Percentiles rank a stretch among this genome's conserved stretches.
Evolutionary conservation across 1,140 invertebrate genomes (phyloP).

Genomic region (Scaptomyza hsui): DNA sequence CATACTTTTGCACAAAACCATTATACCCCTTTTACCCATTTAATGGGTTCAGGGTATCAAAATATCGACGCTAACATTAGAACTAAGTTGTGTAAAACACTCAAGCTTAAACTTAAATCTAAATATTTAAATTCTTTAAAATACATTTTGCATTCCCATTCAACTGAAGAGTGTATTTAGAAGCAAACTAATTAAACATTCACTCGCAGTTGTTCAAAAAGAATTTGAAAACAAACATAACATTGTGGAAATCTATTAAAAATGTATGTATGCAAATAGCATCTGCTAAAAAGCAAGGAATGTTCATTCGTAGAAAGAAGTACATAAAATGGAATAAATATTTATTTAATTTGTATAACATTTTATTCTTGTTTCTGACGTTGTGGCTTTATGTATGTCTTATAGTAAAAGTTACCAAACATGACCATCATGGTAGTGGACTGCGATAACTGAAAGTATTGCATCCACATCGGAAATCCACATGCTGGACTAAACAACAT

Average conservation of each 20-base stretch:
- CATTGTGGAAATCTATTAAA: too few relatives aligned
- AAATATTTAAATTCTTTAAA: not conserved
- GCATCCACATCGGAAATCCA: slow-evolving; percentile 86
- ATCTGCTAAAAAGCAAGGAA: too few relatives aligned
- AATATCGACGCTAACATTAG: too few relatives aligned
- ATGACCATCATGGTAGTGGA: slow-evolving; percentile 87
- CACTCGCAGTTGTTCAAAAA: not conserved
- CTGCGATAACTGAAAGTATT: slow-evolving; percentile 84
- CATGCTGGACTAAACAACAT: slow-evolving; percentile 87
- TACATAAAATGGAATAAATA: too few relatives aligned
- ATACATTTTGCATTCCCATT: not conserved
- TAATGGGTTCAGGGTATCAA: too few relatives aligned
- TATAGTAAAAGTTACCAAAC: slow-evolving; percentile 91
- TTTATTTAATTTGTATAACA: not conserved
- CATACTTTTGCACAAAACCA: too few relatives aligned
- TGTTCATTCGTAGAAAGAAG: too few relatives aligned
- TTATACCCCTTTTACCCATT: too few relatives aligned
- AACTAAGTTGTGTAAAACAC: too few relatives aligned
- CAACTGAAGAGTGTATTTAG: not conserved
- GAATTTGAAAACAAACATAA: not conserved
- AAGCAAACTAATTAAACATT: too few relatives aligned
- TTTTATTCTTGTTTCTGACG: slow-evolving; percentile 15
- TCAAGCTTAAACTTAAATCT: too few relatives aligned
- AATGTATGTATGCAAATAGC: too few relatives aligned
- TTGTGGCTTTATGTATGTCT: slow-evolving; percentile 39